Evolutionary conservation across 2,113 vertebrate species (phyloP).

Genomic region (sheep (Ovis aries)): ARS-UI_Ramb_v3.0 NC_056056.1:205520001-205520500

Average conservation of each 20-base stretch:
- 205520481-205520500: neutral
- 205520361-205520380: rapidly evolving
- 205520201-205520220: neutral
- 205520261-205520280: neutral
- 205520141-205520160: neutral
- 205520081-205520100: neutral
- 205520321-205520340: neutral
- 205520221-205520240: neutral
- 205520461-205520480: neutral
- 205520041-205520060: neutral
- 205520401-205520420: neutral
- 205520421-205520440: neutral
- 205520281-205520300: neutral
- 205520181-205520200: neutral
- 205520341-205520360: neutral
- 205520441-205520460: neutral
- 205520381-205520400: neutral
- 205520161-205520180: neutral
- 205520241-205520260: neutral
- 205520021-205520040: neutral
- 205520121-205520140: neutral
- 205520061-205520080: neutral
- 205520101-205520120: neutral
- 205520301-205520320: neutral
- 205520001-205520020: neutral